Percentiles rank a stretch among this genome's conserved stretches.
phyloP scores from a whole-genome alignment of 2,888 invertebrate genomes.

The Acleris laterana region DNA sequence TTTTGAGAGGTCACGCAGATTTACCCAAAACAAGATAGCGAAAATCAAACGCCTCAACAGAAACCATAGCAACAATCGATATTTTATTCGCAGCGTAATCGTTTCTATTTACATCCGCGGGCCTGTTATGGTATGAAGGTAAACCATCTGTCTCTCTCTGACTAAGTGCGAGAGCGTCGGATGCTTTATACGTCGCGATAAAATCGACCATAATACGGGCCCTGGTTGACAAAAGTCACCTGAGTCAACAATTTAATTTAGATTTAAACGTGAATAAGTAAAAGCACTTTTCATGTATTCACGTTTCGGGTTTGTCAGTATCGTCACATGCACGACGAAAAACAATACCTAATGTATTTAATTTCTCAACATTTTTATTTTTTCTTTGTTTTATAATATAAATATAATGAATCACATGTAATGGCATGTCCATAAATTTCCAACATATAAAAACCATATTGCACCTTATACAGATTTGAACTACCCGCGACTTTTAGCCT shows the following conservation, averaged over 20 bases:
- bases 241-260: background rate
- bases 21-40: background rate
- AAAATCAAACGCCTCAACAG: background rate
- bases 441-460: slow-evolving; percentile 61
- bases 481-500: slow-evolving; percentile 56
- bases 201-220: no score
- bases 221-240: background rate
- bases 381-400: slow-evolving; percentile 33
- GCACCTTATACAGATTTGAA: slow-evolving; percentile 67
- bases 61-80: background rate
- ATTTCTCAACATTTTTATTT: slow-evolving; percentile 18
- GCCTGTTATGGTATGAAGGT: no score
- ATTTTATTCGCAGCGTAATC: background rate
- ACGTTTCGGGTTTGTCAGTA: slow-evolving; percentile 4
- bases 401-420: slow-evolving; percentile 42
- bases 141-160: no score
- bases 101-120: background rate
- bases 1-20: background rate
- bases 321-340: slow-evolving; percentile 27
- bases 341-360: slow-evolving; percentile 17
- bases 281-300: background rate
- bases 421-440: slow-evolving; percentile 46
- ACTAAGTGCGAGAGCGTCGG: no score
- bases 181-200: no score
- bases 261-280: slow-evolving; percentile 5